Evolutionary conservation across 2,797 vertebrate species (phyloP).

Genomic region (Natrix natrix): DNA sequence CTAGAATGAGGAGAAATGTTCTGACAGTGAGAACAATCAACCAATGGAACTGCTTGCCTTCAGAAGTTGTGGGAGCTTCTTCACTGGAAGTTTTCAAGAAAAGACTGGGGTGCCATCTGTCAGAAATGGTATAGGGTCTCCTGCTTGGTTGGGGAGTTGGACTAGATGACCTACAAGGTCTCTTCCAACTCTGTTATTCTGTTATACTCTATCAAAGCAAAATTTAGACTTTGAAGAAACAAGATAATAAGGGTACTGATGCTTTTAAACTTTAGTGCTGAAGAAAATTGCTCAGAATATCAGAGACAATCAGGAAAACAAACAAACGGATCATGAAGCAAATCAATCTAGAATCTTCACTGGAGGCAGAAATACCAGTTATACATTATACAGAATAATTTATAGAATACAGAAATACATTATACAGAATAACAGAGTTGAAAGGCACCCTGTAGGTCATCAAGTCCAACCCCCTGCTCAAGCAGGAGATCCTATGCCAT

Average conservation of each 20-base stretch:
- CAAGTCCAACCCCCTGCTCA: not conserved
- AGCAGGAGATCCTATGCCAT: not conserved
- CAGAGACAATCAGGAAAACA: not conserved
- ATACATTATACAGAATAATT: not conserved
- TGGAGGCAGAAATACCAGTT: not conserved
- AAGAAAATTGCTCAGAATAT: not conserved
- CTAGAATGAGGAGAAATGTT: too few species aligned
- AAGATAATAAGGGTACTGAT: not conserved
- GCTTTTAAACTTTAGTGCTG: not conserved
- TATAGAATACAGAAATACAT: too few species aligned
- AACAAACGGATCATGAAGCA: not conserved
- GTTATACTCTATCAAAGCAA: not conserved
- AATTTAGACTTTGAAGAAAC: not conserved
- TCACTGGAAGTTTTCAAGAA: not conserved
- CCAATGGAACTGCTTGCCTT: not conserved
- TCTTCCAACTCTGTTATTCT: not conserved
- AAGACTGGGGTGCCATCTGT: not conserved
- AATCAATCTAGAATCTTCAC: not conserved
- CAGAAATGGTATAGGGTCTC: not conserved
- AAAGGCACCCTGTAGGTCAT: not conserved
- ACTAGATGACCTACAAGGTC: too few species aligned
- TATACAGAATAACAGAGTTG: not conserved
- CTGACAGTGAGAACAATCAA: not conserved
- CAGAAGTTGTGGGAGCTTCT: not conserved
- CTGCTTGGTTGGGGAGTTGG: too few species aligned